Base-by-base conservation (phyloP, 2,888 invertebrate genomes). In the Diogma glabrata region DNA sequence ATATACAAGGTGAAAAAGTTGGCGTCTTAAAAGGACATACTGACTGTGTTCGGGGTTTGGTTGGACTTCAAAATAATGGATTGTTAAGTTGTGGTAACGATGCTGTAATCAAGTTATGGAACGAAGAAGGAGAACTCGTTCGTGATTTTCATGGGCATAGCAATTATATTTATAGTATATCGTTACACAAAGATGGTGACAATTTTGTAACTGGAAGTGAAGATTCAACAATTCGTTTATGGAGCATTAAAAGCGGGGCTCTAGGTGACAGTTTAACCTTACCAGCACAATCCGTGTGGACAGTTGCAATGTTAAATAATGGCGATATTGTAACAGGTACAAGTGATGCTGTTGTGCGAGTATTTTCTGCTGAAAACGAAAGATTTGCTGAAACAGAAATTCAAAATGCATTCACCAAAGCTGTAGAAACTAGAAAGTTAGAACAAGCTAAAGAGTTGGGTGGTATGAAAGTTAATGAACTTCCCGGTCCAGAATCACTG, bases 21-120 rank as follows among this genome's bases (percentile, higher is more conserved):
- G 75, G 73, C 51, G 76, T 81, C 50, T 72, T 88, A 30, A 78
- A 73, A 67, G 92, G 94, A 5, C 97, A 97, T 66, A 84, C 82
- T 2, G 97, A 97, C 64, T 94, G 94, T 71, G 91, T 97, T 0
- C 75, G 97, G 63, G 85, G 79, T 20, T 64, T 97, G 24, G 77
- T 81, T 1, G 77, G 82, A 2, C 71, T 90, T 8, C 80, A 78
- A 50, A 66, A 76, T n/a, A 77, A 80, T 33, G 78, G 82, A 40
- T 88, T 99, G 67, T 70, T 95, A 2, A 93, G 94, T 46, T 90
- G 89, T 63, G 82, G 91, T 22, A 99, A 99, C 70, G 97, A 99
- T 73, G 87, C 90, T 0, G 78, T 84, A 1, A 77, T 97, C 43
- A 79, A 84, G 57, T 75, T 83, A 50, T 99, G 97, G 97, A 78